Conservation (phyloP, 2,888 invertebrate species). For the Pasiphila rectangulata region DNA sequence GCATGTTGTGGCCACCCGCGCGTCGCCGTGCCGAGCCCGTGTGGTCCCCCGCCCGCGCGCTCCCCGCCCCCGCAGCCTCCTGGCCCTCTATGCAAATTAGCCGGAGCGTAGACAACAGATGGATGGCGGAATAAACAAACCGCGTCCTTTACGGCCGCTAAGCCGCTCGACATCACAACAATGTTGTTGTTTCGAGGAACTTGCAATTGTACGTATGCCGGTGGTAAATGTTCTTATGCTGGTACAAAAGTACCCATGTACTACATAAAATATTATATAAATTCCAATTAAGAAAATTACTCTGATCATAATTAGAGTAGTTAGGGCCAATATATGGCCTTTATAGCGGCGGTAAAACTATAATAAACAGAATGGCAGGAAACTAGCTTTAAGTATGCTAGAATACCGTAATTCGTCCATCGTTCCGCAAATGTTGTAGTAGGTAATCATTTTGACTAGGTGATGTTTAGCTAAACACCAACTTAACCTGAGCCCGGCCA, state of each 20-base stretch:
- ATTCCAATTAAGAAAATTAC: too few species aligned
- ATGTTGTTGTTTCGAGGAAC: constrained; percentile 6
- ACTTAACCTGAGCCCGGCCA: constrained; percentile 37
- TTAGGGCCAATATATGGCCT: background rate
- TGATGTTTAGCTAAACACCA: constrained; percentile 39
- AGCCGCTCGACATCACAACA: constrained; percentile 30
- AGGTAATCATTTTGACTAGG: constrained; percentile 48
- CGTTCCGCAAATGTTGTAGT: constrained; percentile 49
- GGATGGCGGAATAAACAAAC: constrained; percentile 80
- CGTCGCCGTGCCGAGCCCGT: constrained; percentile 76
- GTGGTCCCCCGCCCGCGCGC: constrained; percentile 70
- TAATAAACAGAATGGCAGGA: background rate
- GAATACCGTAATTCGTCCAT: constrained; percentile 43
- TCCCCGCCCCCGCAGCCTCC: constrained; percentile 44
- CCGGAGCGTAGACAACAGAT: constrained; percentile 79
- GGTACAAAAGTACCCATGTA: too few species aligned
- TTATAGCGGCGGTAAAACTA: background rate
- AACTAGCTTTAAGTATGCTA: constrained; percentile 1
- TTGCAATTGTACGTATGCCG: background rate
- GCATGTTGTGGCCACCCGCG: constrained; percentile 80
- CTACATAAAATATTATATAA: too few species aligned
- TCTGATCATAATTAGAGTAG: background rate
- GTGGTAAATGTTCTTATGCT: background rate
- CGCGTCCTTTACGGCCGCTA: constrained; percentile 65
- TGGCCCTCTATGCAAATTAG: constrained; percentile 80